These are phyloP conservation scores for Urosaurus nigricauda DNA, from an alignment of 2,797 vertebrate species.

Conservation along the genomic window DNA sequence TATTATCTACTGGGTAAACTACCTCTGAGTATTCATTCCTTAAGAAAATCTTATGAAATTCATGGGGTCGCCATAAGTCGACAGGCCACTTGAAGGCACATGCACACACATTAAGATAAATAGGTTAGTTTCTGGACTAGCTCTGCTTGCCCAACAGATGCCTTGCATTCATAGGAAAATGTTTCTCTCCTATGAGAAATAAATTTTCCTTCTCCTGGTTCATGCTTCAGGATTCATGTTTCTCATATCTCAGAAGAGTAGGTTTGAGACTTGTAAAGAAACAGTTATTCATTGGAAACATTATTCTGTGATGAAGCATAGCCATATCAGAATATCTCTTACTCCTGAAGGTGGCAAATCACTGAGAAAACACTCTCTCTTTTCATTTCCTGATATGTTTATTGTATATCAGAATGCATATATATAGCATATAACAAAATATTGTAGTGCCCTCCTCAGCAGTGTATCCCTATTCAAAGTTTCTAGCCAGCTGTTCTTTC, in stretches of 20 bases:
- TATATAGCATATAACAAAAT: not conserved
- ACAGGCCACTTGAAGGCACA: too few relatives aligned
- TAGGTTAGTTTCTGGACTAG: not conserved
- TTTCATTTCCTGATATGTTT: not conserved
- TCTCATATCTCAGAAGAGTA: not conserved
- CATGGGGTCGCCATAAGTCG: too few relatives aligned
- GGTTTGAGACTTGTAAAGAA: not conserved
- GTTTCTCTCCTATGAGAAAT: not conserved
- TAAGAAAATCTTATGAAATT: too few relatives aligned
- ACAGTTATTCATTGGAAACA: not conserved
- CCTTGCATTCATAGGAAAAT: not conserved
- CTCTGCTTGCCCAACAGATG: not conserved
- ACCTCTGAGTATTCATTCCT: too few relatives aligned
- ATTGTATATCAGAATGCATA: not conserved
- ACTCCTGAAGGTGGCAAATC: too few relatives aligned
- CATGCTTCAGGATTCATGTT: not conserved
- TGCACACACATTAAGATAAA: not conserved
- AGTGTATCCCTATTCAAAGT: not conserved
- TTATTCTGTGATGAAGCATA: not conserved
- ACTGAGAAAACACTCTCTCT: not conserved
- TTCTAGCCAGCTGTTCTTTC: not conserved
- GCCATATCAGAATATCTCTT: not conserved
- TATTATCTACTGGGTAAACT: not conserved
- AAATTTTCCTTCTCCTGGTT: not conserved
- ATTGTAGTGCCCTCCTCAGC: not conserved